Percentiles rank a stretch among this genome's conserved stretches.
Conservation (phyloP, 1,140 invertebrate species). For the Thaumatotibia leucotreta region DNA sequence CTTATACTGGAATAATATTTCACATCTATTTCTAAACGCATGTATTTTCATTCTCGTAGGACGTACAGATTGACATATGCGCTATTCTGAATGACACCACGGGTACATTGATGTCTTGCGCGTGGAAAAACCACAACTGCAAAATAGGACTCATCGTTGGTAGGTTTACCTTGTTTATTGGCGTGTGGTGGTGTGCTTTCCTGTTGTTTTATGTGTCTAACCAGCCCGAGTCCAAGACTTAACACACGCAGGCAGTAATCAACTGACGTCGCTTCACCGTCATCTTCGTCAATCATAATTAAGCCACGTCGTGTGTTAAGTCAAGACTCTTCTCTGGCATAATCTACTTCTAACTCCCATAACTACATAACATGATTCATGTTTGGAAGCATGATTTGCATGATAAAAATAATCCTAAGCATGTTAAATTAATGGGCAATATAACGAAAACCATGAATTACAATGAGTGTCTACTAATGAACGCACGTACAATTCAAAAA, state of each 20-base stretch:
- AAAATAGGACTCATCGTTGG: slow-evolving; percentile 95
- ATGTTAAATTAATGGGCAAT: not conserved
- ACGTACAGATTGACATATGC: slow-evolving; percentile 95
- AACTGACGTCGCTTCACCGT: not conserved
- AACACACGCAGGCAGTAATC: not conserved
- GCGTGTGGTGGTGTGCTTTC: slow-evolving; percentile 29
- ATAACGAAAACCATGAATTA: not conserved
- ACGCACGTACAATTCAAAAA: no score
- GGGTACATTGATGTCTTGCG: slow-evolving; percentile 99
- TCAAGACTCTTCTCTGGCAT: not conserved
- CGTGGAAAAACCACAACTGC: slow-evolving; percentile 97
- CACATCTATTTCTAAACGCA: slow-evolving; percentile 38
- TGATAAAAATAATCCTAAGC: not conserved
- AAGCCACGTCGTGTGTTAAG: not conserved
- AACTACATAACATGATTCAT: not conserved
- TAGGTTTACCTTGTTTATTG: slow-evolving; percentile 73
- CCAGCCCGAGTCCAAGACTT: not conserved
- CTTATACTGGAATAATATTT: slow-evolving; percentile 11
- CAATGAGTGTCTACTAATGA: not conserved
- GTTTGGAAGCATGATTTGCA: not conserved
- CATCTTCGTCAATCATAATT: slow-evolving; percentile 5
- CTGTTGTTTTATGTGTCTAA: slow-evolving; percentile 17
- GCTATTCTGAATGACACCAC: slow-evolving; percentile 99
- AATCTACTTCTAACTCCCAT: not conserved
- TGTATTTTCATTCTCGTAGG: slow-evolving; percentile 79